phyloP scores from a whole-genome alignment of 1,140 invertebrate species.

The Aphidius gifuensis region DNA sequence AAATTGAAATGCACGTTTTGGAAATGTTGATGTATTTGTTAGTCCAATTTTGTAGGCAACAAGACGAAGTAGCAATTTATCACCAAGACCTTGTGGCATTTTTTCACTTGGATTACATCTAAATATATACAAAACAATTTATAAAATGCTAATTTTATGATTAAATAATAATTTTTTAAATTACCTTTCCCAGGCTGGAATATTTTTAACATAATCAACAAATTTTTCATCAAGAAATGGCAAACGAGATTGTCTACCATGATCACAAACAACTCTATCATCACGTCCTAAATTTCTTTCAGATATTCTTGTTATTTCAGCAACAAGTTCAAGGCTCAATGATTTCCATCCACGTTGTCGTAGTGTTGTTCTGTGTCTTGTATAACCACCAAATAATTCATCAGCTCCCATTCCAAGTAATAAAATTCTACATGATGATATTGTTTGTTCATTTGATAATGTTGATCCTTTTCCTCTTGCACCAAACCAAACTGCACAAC shows the following conservation, averaged over 20 bases:
- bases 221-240: slow-evolving; percentile 95
- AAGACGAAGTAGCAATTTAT: slow-evolving; percentile 87
- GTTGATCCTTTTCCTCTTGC: slow-evolving; percentile 65
- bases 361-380: slow-evolving; percentile 75
- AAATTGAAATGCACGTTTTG: slow-evolving; percentile 95
- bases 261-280: slow-evolving; percentile 81
- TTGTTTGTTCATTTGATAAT: slow-evolving; percentile 49
- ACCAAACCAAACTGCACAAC: slow-evolving; percentile 95
- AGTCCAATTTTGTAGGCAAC: slow-evolving; percentile 72
- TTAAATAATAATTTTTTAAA: neutral
- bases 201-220: slow-evolving; percentile 66
- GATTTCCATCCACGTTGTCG: slow-evolving; percentile 65
- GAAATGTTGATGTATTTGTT: slow-evolving; percentile 63
- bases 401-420: slow-evolving; percentile 93
- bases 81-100: slow-evolving; percentile 78
- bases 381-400: slow-evolving; percentile 94
- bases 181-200: slow-evolving; percentile 77
- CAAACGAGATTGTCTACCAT: slow-evolving; percentile 74
- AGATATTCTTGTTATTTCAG: slow-evolving; percentile 83
- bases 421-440: slow-evolving; percentile 71
- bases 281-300: slow-evolving; percentile 90
- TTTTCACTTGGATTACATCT: slow-evolving; percentile 64
- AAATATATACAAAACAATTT: slow-evolving; percentile 32
- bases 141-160: neutral
- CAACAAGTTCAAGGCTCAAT: slow-evolving; percentile 67